A percentile compares a stretch with the other conserved stretches of the same genome.
phyloP scores from a whole-genome alignment of 2,113 vertebrate species.

The Etheostoma cragini region DNA sequence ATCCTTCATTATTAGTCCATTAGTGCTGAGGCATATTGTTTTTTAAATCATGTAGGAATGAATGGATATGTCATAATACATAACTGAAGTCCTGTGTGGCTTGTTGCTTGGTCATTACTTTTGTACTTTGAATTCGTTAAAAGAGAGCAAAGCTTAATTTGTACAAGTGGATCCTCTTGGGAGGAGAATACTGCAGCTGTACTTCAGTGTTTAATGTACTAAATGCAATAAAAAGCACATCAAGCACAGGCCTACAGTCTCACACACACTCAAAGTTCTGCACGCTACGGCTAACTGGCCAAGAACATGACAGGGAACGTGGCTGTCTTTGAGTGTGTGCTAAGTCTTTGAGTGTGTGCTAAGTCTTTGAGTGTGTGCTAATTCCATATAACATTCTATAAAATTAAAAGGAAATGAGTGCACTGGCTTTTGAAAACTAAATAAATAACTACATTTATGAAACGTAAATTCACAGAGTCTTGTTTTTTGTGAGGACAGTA shows the following conservation, averaged over 20 bases:
- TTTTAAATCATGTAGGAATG: neutral
- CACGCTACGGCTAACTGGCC: conserved; percentile 27
- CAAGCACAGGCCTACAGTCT: conserved; percentile 20
- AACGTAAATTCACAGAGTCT: neutral
- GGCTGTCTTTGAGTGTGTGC: neutral
- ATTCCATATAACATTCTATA: neutral
- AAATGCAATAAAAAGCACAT: conserved; percentile 29
- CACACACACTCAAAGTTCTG: neutral
- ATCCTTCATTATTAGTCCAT: conserved; percentile 35
- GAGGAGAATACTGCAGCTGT: conserved; percentile 21
- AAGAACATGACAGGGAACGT: neutral
- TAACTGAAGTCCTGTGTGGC: neutral
- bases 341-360: neutral
- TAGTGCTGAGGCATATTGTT: neutral
- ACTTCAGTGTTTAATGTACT: conserved; percentile 34
- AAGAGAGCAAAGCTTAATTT: conserved; percentile 26
- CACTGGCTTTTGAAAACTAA: neutral
- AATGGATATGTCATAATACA: conserved; percentile 13
- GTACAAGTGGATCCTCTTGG: conserved; percentile 22
- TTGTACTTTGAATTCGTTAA: conserved; percentile 9
- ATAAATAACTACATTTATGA: too few relatives aligned
- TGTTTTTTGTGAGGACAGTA: neutral
- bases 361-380: too few relatives aligned
- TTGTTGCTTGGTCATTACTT: conserved; percentile 23
- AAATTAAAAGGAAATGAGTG: neutral